Evolutionary conservation across 2,113 vertebrate genomes (phyloP), one percentile per base, ranked within the genome.

Genomic region (Pelecanus crispus): DNA sequence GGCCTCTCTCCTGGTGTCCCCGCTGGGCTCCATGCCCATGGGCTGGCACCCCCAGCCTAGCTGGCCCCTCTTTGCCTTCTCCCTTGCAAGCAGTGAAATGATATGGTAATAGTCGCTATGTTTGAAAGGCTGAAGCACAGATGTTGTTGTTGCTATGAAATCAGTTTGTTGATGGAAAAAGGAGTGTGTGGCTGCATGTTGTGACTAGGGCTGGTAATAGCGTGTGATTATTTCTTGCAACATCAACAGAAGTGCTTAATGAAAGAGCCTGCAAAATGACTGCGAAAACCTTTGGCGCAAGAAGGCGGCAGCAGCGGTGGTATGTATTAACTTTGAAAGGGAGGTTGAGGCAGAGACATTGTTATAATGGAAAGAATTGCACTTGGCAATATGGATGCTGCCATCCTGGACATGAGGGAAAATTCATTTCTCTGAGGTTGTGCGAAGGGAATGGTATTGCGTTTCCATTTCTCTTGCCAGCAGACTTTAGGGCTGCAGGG

Each of bases 131-230:
- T 53, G 65, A 63, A 70, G 31, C 45, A 7, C 67, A 65, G 89
- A 32, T 45, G 31, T 55, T 89, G 86, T 67, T 73, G 90, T 32
- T 81, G 81, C 73, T 73, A 5, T 36, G 63, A 85, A 66, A 89
- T 89, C 72, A 50, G 63, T 66, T 86, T 63, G 77, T 58, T 90
- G 86, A 28, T 89, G 77, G 77, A 31, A 78, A 68, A 66, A 49
- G 28, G 59, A 78, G 49, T 6, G 21, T 38, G 63, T 73, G 86
- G 45, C 83, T 74, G 84, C 45, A 5, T 86, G 55, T 84, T 89
- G 89, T 87, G 92, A 83, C 89, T 83, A 25, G 78, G 78, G 15
- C 68, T 91, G 92, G 94, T 82, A 90, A 79, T 53, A 62, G 77
- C 0, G 7, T 82, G 59, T 58, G 84, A 53, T 86, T 80, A 58